phyloP scores from a whole-genome alignment of 2,113 vertebrate species.

The Sterna hirundo region DNA sequence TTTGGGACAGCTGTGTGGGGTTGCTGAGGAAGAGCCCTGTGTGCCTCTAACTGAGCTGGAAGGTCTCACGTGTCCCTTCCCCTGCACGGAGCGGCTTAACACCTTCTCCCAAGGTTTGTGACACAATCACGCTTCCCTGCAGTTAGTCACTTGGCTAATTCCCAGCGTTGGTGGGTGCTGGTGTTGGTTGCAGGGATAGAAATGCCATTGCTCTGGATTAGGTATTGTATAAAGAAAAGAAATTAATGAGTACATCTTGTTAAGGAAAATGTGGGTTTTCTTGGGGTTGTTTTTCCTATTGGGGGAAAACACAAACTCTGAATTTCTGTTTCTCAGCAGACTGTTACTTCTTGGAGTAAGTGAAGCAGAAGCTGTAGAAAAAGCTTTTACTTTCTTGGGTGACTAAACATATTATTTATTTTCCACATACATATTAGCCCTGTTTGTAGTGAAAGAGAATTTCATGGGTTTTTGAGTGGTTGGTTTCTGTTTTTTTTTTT shows the following conservation, averaged over 20 bases:
- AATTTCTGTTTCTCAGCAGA: not conserved
- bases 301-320: not conserved
- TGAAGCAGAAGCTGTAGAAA: not conserved
- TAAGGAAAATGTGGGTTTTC: not conserved
- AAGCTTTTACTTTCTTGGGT: not conserved
- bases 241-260: not conserved
- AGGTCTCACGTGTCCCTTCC: not conserved
- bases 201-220: not conserved
- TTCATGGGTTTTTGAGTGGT: not conserved
- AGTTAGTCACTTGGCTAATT: not conserved
- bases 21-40: not conserved
- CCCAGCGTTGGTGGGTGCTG: not conserved
- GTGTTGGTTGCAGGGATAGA: not conserved
- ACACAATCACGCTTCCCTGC: not conserved
- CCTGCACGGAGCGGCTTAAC: accelerated
- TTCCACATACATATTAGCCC: not conserved
- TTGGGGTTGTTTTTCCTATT: not conserved
- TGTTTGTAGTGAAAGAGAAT: not conserved
- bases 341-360: not conserved
- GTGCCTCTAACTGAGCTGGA: accelerated
- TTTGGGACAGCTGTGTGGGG: not conserved
- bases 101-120: not conserved
- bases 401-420: not conserved
- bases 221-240: not conserved
- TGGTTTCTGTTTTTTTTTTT: too few relatives aligned